Evolutionary conservation across 2,797 vertebrate genomes (phyloP).

Genomic region (Tenualosa ilisha): DNA sequence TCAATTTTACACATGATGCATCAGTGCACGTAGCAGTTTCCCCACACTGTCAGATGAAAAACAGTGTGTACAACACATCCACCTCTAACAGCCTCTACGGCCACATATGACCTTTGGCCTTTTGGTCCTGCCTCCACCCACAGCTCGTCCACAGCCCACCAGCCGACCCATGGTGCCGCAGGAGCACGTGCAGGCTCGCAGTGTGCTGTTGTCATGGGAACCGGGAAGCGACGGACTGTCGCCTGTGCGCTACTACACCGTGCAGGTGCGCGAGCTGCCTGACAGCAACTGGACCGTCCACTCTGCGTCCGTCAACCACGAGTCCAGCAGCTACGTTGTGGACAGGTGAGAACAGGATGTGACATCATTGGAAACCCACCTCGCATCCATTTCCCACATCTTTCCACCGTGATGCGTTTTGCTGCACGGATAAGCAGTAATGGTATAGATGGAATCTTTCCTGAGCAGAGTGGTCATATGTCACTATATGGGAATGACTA

Average conservation of each 20-base stretch:
- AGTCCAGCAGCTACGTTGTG: conserved; percentile 81
- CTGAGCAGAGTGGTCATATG: too few relatives aligned
- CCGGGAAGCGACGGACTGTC: conserved; percentile 96
- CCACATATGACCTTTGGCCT: background rate
- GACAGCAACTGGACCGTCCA: conserved; percentile 85
- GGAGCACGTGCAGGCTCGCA: conserved; percentile 85
- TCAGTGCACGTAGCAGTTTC: background rate
- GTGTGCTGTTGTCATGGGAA: conserved; percentile 88
- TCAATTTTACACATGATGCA: background rate
- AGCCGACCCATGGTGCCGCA: conserved; percentile 83
- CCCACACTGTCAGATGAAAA: background rate
- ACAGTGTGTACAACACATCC: background rate
- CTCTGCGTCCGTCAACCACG: conserved; percentile 84
- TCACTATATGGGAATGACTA: too few relatives aligned
- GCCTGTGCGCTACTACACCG: conserved; percentile 92
- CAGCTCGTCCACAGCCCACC: conserved; percentile 91
- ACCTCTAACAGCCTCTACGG: background rate
- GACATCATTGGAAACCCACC: background rate
- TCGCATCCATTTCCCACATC: background rate
- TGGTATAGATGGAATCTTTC: too few relatives aligned
- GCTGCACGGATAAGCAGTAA: too few relatives aligned
- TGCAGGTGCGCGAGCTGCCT: conserved; percentile 90
- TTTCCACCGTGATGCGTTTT: background rate
- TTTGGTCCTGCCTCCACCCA: background rate
- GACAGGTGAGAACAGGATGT: conserved; percentile 75